Base-by-base conservation (phyloP, 2,113 vertebrate species). In the Brachypteracias leptosomus region DNA sequence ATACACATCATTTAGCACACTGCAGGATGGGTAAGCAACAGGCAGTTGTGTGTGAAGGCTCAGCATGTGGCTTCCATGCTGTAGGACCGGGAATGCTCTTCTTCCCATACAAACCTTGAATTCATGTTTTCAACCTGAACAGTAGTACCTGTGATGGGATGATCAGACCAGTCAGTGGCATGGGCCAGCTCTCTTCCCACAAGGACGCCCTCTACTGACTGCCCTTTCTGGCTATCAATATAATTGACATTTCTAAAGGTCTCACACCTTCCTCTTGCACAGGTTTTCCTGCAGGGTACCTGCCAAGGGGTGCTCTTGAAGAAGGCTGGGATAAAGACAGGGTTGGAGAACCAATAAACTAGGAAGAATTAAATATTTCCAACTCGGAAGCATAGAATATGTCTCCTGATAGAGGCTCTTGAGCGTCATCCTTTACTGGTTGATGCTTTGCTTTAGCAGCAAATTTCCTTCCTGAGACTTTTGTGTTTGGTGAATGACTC, bases 1-100 rank as follows among this genome's bases (percentile, higher is more conserved):
- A 78, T 4, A 11, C 0, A 0, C 20, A 38, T 8, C 13, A 18
- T 42, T 68, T 7, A 68, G 73, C 29, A 46, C 31, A 8, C 9
- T 38, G 55, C 16, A 29, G 71, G 36, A 26, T 4, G 33, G n/a
- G 46, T 16, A 4, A 83, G 66, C 58, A 51, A 33, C 0, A 7
- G 82, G 29, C 31, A 21, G 33, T 33, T 13, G 3, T 0, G 2
- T 51, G 58, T 31, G 40, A 72, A 83, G 67, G 36, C 18, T 78
- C 47, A 72, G 75, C n/a, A 18, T 0, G 11, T 24, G 35, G 38
- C 29, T 95, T 59, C 52, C 74, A 49, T 4, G 24, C 16, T 0
- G 0, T 24, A 54, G 47, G 38, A 82, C 13, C 42, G 84, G 68
- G 40, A 84, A 66, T 47, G 63, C 14, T 76, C 62, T 78, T 61